phyloP scores from a whole-genome alignment of 1,140 invertebrate species.

The Paraescarpia echinospica region DNA sequence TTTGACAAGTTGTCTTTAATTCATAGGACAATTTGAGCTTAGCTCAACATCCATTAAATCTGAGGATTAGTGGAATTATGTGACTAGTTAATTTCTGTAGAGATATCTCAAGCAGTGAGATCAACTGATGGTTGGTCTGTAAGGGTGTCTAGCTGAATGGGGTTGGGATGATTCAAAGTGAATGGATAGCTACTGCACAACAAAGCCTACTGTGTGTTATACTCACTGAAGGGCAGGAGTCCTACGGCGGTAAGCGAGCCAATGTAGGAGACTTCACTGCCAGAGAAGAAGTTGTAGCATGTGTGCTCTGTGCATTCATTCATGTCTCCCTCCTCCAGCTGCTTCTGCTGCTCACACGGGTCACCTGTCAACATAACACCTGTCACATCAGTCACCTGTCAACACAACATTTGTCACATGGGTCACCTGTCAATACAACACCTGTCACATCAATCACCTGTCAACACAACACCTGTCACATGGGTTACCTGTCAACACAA shows the following conservation, averaged over 20 bases:
- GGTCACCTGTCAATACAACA: too few relatives aligned
- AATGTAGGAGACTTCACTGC: constrained; percentile 95
- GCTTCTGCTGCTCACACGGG: constrained; percentile 85
- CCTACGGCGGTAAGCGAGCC: constrained; percentile 81
- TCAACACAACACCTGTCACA: too few relatives aligned
- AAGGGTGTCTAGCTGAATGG: background rate
- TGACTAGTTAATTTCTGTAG: background rate
- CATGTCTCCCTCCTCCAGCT: constrained; percentile 80
- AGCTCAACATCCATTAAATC: too few relatives aligned
- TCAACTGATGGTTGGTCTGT: background rate
- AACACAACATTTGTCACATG: too few relatives aligned
- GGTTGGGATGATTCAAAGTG: background rate
- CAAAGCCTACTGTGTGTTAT: constrained; percentile 1
- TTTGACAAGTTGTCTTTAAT: too few relatives aligned
- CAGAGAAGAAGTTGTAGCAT: constrained; percentile 92
- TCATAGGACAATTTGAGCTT: too few relatives aligned
- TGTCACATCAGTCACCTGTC: too few relatives aligned
- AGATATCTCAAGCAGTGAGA: background rate
- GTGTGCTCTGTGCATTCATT: constrained; percentile 86
- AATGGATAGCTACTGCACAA: background rate
- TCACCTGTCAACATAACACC: too few relatives aligned
- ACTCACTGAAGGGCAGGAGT: constrained; percentile 83
- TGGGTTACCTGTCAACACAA: too few relatives aligned
- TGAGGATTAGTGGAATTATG: background rate
- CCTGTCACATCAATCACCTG: too few relatives aligned